A percentile compares a stretch with the other conserved stretches of the same genome.
Conservation (phyloP, 2,888 invertebrate genomes). For the Gortyna flavago region DNA sequence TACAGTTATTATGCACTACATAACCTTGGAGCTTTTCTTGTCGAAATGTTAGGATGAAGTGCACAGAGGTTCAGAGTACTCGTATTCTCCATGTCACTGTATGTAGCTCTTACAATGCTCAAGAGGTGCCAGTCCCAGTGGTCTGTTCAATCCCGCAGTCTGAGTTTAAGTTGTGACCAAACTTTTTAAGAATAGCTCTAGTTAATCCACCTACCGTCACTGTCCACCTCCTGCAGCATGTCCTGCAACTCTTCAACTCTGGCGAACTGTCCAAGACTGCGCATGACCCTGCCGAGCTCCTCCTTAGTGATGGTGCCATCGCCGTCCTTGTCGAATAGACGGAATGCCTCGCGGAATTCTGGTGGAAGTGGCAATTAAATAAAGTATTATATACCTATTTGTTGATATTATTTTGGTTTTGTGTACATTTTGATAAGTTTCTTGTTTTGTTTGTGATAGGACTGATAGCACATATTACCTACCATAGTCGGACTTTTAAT, state of each 20-base stretch:
- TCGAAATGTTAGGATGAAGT: background rate
- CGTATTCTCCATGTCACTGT: background rate
- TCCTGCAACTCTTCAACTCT: constrained; percentile 96
- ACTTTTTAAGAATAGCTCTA: background rate
- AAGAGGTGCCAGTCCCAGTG: background rate
- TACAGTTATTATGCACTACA: background rate
- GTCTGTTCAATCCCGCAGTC: background rate
- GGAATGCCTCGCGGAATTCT: constrained; percentile 96
- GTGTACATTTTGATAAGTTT: too few relatives aligned
- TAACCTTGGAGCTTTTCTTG: background rate
- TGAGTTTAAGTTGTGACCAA: background rate
- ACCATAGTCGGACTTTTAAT: too few relatives aligned
- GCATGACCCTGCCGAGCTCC: constrained; percentile 95
- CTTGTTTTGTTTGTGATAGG: background rate
- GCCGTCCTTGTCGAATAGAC: constrained; percentile 96
- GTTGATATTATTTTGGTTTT: too few relatives aligned
- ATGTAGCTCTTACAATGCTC: background rate
- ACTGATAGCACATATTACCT: background rate
- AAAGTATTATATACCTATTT: too few relatives aligned
- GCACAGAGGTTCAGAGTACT: background rate
- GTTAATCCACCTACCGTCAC: constrained; percentile 90
- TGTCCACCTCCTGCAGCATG: constrained; percentile 95
- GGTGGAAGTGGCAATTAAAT: constrained; percentile 9
- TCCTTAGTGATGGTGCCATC: constrained; percentile 97
- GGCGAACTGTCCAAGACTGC: constrained; percentile 96